Base-by-base conservation (phyloP, 2,888 invertebrate species). In the Leptinotarsa peninsularis region DNA sequence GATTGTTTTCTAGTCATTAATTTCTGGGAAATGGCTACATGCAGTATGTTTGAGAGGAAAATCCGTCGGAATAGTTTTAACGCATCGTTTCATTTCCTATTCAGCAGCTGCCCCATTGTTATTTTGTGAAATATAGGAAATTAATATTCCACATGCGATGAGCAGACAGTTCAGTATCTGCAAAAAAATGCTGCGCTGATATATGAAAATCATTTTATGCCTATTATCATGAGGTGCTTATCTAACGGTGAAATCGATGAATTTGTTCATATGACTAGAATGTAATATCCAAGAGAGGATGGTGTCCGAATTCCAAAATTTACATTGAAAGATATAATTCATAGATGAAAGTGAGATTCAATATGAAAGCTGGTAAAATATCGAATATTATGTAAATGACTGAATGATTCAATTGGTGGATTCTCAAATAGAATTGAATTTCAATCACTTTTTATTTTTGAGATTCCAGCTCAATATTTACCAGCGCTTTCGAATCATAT, bases 41-140 rank as follows among this genome's bases (percentile, higher is more conserved):
- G 60, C 27, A 60, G 15, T 14, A 23, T 27, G 60, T 27, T 49
- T 66, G 67, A 49, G 68, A 70, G 68, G 69, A 43, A 18, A 49
- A 56, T 74, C 66, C 74, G 66, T 74, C 70, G 63, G 66, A 70
- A 70, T 66, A 56, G 43, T 74, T 74, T 74, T 66, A 56, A 66
- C 56, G 74, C 74, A 70, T 56, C 54, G 63, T 17, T 52, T 69
- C 49, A 49, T 54, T 66, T 54, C 63, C 27, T 70, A 56, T 74
- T 69, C 58, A 43, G 52, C 68, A 50, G 69, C 27, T 52, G 50
- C 18, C 33, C 49, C 33, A 49, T 23, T 43, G 60, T 54, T 18
- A 18, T 21, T 49, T 43, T 13, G 49, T 23, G 17, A 27, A 67
- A 72, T 72, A 56, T 72, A 15, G 15, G n/a, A 23, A 56, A 52